Conservation (phyloP, 2,797 vertebrate genomes). For the Rhabdophis nuchalis region DNA sequence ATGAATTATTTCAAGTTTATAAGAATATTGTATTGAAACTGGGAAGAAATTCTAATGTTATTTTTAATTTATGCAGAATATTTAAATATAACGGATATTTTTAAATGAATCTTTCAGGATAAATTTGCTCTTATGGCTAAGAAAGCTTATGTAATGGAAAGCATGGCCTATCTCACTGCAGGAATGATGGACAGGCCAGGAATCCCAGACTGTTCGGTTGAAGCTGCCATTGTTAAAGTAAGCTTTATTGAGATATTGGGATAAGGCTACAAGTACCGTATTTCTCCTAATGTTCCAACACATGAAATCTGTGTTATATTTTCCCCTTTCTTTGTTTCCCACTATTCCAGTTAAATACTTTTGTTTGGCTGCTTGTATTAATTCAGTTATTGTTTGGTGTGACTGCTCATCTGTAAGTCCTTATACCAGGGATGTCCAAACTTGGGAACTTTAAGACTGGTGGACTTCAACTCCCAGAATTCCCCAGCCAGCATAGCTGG, state of each 20-base stretch:
- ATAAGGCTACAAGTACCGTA: too few species aligned
- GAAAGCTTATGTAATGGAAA: slow-evolving; percentile 92
- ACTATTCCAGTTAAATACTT: neutral
- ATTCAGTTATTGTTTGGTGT: neutral
- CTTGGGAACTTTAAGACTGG: too few species aligned
- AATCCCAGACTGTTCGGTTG: slow-evolving; percentile 87
- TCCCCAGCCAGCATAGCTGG: too few species aligned
- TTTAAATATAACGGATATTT: neutral
- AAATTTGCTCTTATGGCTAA: slow-evolving; percentile 91
- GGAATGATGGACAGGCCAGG: slow-evolving; percentile 94
- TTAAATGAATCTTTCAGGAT: slow-evolving; percentile 70
- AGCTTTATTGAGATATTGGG: neutral
- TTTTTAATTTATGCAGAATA: neutral
- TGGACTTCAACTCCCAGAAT: too few species aligned
- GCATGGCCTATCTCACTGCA: slow-evolving; percentile 96
- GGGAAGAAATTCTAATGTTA: neutral
- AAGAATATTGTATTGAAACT: neutral
- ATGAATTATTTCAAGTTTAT: neutral
- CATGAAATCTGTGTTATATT: neutral
- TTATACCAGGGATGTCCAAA: too few species aligned
- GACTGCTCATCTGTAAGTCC: neutral
- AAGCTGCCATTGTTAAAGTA: slow-evolving; percentile 97
- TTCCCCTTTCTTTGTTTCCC: neutral
- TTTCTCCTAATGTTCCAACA: neutral
- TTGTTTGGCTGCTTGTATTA: neutral